Percentiles rank a stretch among this genome's conserved stretches.
Evolutionary conservation across 2,797 vertebrate genomes (phyloP).

Genomic region (Fringilla coelebs): DNA sequence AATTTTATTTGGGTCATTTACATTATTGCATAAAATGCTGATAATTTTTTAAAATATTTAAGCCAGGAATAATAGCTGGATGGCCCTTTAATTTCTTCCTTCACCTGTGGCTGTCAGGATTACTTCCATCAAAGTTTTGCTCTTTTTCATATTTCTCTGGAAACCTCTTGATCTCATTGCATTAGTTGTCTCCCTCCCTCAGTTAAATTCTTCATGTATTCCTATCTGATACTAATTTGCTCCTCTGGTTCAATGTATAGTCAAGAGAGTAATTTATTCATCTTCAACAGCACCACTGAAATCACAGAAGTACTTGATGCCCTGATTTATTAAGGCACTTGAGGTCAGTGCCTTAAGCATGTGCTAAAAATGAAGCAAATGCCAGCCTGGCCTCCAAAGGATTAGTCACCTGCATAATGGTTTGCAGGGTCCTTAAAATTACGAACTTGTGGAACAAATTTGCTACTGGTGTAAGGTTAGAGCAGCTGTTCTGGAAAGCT

Average conservation of each 20-base stretch:
- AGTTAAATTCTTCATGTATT: constrained; percentile 15
- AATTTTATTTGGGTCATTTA: neutral
- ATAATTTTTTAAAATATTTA: neutral
- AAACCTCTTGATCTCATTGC: constrained; percentile 19
- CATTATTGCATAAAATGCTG: neutral
- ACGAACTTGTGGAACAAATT: neutral
- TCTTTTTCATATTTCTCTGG: neutral
- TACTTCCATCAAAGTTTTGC: neutral
- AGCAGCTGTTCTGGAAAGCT: neutral
- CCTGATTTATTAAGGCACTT: constrained; percentile 50
- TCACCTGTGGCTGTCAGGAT: neutral
- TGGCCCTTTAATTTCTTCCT: neutral
- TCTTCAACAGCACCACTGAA: neutral
- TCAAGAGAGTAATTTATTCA: constrained; percentile 40
- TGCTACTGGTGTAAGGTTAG: neutral
- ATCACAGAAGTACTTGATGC: constrained; percentile 42
- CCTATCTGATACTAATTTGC: constrained; percentile 6
- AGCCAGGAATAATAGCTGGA: neutral
- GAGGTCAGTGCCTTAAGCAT: constrained; percentile 45
- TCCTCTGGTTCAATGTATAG: constrained; percentile 29
- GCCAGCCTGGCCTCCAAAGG: neutral
- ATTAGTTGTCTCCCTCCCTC: neutral
- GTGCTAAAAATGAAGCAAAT: constrained; percentile 41
- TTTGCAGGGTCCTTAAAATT: neutral
- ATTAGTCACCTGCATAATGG: constrained; percentile 19